phyloP scores from a whole-genome alignment of 2,888 invertebrate genomes.

The Eupithecia pulchellata region DNA sequence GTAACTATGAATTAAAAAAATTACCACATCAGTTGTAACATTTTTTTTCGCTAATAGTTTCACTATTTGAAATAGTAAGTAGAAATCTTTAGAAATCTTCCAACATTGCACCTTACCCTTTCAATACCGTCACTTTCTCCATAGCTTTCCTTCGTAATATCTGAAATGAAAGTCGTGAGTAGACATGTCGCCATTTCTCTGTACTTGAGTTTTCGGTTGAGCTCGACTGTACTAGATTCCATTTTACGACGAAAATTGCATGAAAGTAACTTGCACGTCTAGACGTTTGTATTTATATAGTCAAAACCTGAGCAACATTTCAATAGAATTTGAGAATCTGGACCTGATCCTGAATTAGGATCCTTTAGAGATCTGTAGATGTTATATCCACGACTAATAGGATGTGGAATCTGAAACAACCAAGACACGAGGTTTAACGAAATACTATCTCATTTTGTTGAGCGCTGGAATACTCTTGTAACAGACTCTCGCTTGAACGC shows the following conservation, averaged over 20 bases:
- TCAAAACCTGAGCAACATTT: constrained; percentile 35
- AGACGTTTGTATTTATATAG: constrained; percentile 1
- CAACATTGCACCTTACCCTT: constrained; percentile 38
- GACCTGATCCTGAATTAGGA: constrained; percentile 10
- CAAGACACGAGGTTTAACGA: neutral
- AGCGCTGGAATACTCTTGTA: too few relatives aligned
- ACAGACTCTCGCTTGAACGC: too few relatives aligned
- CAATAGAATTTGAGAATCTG: constrained; percentile 12
- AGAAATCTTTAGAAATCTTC: constrained; percentile 32
- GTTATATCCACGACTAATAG: constrained; percentile 42
- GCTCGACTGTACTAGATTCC: neutral
- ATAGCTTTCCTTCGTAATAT: neutral
- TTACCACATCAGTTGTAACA: neutral
- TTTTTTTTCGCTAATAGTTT: too few relatives aligned
- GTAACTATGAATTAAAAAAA: neutral
- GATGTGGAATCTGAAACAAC: constrained; percentile 54
- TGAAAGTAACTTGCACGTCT: neutral
- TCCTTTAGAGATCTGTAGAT: constrained; percentile 35
- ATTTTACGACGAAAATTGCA: neutral
- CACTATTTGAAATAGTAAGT: constrained; percentile 38
- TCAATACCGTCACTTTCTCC: constrained; percentile 2
- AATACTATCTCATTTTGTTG: neutral
- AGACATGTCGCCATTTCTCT: neutral
- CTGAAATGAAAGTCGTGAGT: neutral
- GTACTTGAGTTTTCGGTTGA: neutral